Conservation (phyloP, 2,888 invertebrate species). For the Pemphredon lugubris region DNA sequence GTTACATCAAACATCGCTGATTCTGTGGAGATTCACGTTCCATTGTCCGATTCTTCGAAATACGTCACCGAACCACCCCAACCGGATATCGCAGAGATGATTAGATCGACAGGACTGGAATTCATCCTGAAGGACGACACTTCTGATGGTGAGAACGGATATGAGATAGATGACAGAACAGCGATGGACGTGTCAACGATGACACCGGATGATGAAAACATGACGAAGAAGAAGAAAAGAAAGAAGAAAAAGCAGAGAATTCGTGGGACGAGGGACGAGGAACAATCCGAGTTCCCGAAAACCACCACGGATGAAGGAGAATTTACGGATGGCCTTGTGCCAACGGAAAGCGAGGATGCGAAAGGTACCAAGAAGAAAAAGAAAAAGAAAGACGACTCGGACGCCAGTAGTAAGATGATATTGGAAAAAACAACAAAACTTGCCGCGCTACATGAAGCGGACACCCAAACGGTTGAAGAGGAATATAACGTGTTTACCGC, state of each 20-base stretch:
- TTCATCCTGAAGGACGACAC: constrained; percentile 77
- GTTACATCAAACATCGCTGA: constrained; percentile 82
- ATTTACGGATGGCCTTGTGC: constrained; percentile 78
- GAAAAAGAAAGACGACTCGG: constrained; percentile 78
- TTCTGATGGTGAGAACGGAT: constrained; percentile 83
- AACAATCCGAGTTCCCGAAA: constrained; percentile 81
- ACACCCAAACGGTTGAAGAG: constrained; percentile 70
- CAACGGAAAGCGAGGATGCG: constrained; percentile 57
- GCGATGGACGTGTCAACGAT: constrained; percentile 82
- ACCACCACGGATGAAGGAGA: constrained; percentile 76
- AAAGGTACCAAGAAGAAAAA: constrained; percentile 80
- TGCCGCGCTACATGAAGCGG: constrained; percentile 79
- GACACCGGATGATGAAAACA: constrained; percentile 73
- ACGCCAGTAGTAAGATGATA: not conserved
- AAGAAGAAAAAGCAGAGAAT: constrained; percentile 82
- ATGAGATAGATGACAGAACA: constrained; percentile 87
- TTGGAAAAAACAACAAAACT: constrained; percentile 46
- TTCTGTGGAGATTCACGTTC: constrained; percentile 82
- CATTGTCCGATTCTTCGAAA: constrained; percentile 83
- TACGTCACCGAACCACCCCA: constrained; percentile 81
- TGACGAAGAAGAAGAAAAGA: constrained; percentile 81
- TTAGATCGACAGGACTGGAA: constrained; percentile 39
- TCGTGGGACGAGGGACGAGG: constrained; percentile 82
- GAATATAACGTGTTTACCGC: constrained; percentile 67
- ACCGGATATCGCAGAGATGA: constrained; percentile 71